Base-by-base conservation (phyloP, 1,140 invertebrate species). In the Drusus annulatus region DNA sequence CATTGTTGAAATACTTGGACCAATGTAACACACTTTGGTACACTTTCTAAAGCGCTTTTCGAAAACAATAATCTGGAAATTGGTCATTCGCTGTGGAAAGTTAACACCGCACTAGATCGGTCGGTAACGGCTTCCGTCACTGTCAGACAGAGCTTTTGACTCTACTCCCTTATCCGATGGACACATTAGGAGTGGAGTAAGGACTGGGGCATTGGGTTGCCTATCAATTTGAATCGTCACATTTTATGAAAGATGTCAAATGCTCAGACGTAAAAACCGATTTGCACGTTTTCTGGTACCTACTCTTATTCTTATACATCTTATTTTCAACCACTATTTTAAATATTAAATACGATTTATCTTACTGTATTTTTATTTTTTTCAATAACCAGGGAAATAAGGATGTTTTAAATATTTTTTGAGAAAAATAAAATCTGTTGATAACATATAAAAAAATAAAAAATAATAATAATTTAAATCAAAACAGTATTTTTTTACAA, bases 111-210 rank as follows among this genome's bases (percentile, higher is more conserved):
- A 65, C 7, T 16, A 65, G 62, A 65, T 65, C 21, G n/a, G n/a
- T 15, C n/a, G 62, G 36, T 65, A 65, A 65, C 36, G 31, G 62
- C 31, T 65, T 21, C 62, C 62, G 16, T 65, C 62, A 65, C 62
- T 21, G 2, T 21, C 56, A 17, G 8, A 13, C 21, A 65, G 28
- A 25, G 62, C 62, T 65, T 65, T 65, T 65, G 36, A 21, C 23
- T 28, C 5, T 13, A 65, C 28, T 65, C 62, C 25, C 28, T 45
- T 5, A 45, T 45, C 36, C 1, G 36, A 45, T 45, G 36, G 8
- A 45, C 36, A 45, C 36, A 45, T 45, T 45, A 45, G 10, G 36
- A 8, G 31, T 36, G 8, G 31, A 4, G 36, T 7, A 1, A 45
- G 36, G 62, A 36, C n/a, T n/a, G n/a, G n/a, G n/a, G n/a, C 16